Evolutionary conservation across 1,140 invertebrate genomes (phyloP).

Genomic region (Luehdorfia chinensis): DNA sequence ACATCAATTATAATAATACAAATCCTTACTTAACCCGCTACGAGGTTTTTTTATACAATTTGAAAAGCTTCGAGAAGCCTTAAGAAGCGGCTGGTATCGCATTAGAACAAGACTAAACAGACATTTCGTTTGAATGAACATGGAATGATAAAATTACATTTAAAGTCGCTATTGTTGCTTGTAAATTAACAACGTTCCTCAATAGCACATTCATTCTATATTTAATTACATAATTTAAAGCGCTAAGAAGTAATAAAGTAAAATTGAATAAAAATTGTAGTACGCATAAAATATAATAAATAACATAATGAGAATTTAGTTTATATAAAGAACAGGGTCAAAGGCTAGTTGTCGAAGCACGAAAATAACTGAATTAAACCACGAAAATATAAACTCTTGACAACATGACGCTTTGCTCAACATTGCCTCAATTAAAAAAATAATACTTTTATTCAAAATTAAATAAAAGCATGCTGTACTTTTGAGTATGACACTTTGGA

Average conservation of each 20-base stretch:
- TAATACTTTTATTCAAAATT: background rate
- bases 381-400: too few species aligned
- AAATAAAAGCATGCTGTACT: slow-evolving; percentile 4
- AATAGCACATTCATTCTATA: background rate
- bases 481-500: background rate
- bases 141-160: slow-evolving; percentile 4
- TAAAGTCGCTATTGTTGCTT: background rate
- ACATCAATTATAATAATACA: background rate
- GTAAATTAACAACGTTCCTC: background rate
- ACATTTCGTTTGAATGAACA: background rate
- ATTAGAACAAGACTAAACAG: background rate
- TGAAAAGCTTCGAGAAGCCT: background rate
- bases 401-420: too few species aligned
- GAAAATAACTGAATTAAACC: too few species aligned
- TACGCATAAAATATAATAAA: background rate
- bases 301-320: too few species aligned
- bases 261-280: background rate
- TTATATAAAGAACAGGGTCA: too few species aligned
- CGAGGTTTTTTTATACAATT: slow-evolving; percentile 1
- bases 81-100: background rate
- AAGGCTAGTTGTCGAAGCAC: too few species aligned
- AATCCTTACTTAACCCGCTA: slow-evolving; percentile 1
- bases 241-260: background rate
- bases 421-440: slow-evolving; percentile 1
- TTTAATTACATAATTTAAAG: slow-evolving; percentile 13